Evolutionary conservation across 2,797 vertebrate species (phyloP).

Genomic region (Buphagus erythrorhynchus): DNA sequence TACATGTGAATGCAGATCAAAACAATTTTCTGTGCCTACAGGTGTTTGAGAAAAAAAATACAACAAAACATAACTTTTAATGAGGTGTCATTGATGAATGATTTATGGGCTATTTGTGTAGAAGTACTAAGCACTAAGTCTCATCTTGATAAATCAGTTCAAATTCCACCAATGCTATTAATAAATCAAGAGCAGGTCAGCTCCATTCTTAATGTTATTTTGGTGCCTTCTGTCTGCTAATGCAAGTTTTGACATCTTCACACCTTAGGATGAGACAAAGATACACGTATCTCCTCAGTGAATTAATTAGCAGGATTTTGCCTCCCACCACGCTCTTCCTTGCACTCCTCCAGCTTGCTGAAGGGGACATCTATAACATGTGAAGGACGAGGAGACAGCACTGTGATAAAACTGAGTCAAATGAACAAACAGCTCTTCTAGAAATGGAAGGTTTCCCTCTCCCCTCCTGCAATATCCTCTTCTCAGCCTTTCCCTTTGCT

Average conservation of each 20-base stretch:
- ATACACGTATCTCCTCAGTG: neutral
- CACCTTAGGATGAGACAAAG: neutral
- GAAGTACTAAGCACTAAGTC: neutral
- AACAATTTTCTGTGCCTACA: neutral
- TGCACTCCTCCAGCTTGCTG: neutral
- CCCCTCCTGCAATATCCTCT: neutral
- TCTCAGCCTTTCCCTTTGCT: neutral
- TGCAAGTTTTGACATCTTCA: conserved; percentile 17
- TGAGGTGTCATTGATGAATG: neutral
- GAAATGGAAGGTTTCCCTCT: neutral
- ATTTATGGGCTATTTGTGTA: conserved; percentile 18
- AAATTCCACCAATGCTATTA: conserved; percentile 12
- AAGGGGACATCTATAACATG: neutral
- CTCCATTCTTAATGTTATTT: neutral
- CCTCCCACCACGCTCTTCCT: neutral
- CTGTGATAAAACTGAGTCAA: neutral
- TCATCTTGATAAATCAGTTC: conserved; percentile 39
- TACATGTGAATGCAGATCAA: neutral
- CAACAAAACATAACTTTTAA: neutral
- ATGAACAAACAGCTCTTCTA: neutral
- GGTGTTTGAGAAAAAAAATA: neutral
- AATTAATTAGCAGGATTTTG: neutral
- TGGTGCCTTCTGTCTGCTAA: conserved; percentile 19
- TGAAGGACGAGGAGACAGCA: neutral
- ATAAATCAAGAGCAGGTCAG: conserved; percentile 16